Evolutionary conservation across 1,140 invertebrate genomes (phyloP), one percentile per base, ranked within the genome.

Genomic region (Panagrolaimus sp.): DNA sequence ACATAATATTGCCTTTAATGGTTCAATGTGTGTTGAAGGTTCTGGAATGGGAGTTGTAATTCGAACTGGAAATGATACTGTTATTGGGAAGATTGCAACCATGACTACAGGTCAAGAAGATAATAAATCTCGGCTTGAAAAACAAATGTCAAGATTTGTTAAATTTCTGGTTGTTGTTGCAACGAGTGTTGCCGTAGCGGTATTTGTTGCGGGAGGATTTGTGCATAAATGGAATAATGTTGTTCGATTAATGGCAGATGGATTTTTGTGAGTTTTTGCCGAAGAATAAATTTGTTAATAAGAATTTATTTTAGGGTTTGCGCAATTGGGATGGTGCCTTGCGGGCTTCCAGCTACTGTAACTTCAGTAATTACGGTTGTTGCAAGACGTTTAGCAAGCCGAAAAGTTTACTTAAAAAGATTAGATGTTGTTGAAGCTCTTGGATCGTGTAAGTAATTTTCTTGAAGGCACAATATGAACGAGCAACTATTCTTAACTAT

Each of bases 291-390:
- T n/a, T n/a, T n/a, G n/a, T n/a, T n/a, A n/a, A n/a, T n/a, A n/a
- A n/a, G n/a, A n/a, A n/a, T n/a, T n/a, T n/a, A n/a, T n/a, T n/a
- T n/a, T n/a, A n/a, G n/a, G n/a, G n/a, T n/a, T n/a, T n/a, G n/a
- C n/a, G n/a, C n/a, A n/a, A n/a, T n/a, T n/a, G n/a, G n/a, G n/a
- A n/a, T n/a, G 31, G 31, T 38, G 7, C 96, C 96, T 38, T 94
- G 98, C 87, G 91, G 96, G 66, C 86, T 99, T 61, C 96, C 96
- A 1, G 98, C 98, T 79, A 95, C 98, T 31, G 96, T 98, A 1
- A 98, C 96, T 0, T 94, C 98, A 11, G 98, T 95, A 0, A 84
- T 99, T 69, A 95, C 96, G 0, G 85, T 99, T 62, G 95, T 96
- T 7, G 95, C 98, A 0, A 93, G 97, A 90, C 86, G 95, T 69